Conservation (phyloP, 1,140 invertebrate genomes). For the Solen grandis region DNA sequence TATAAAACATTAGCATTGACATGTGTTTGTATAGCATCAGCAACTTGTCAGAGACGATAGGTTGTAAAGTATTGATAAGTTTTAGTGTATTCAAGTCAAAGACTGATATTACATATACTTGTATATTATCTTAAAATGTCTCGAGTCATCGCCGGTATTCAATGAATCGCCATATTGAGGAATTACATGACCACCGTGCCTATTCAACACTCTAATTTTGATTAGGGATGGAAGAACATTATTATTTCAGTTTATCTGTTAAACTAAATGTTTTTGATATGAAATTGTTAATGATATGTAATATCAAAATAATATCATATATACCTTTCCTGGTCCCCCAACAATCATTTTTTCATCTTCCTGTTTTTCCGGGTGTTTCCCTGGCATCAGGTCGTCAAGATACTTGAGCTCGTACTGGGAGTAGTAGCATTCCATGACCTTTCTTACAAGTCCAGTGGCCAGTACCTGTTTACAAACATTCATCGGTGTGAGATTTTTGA, state of each 20-base stretch:
- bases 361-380: conserved; percentile 54
- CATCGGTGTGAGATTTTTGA: neutral
- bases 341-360: conserved; percentile 56
- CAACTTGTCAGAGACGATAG: no score
- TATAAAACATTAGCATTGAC: no score
- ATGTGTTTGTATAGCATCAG: no score
- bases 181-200: neutral
- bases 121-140: no score
- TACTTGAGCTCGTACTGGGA: conserved; percentile 96
- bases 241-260: conserved; percentile 5
- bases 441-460: conserved; percentile 97
- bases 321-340: neutral
- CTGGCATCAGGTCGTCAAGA: conserved; percentile 97
- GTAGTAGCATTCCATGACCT: conserved; percentile 94
- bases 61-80: no score
- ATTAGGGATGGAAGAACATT: neutral
- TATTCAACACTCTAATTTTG: neutral
- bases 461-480: conserved; percentile 85
- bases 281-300: neutral
- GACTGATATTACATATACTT: no score
- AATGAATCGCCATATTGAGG: neutral
- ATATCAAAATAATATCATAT: neutral
- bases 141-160: no score
- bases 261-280: neutral
- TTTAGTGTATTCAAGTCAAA: no score